phyloP scores from a whole-genome alignment of 2,888 invertebrate genomes.

The Pherbina coryleti region DNA sequence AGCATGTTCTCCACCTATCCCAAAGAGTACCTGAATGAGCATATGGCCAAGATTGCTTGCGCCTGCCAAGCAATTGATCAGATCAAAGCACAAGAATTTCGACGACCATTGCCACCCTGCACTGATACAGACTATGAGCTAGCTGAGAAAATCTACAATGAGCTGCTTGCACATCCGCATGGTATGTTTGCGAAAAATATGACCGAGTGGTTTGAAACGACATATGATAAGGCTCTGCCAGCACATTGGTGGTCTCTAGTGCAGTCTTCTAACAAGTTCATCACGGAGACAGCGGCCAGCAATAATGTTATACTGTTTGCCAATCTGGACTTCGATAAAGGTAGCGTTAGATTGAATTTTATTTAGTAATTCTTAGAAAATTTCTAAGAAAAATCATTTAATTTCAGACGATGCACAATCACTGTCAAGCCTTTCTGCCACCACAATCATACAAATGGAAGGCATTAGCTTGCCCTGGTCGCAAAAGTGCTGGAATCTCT shows the following conservation, averaged over 20 bases:
- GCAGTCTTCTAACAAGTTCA: constrained; percentile 72
- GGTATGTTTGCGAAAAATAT: constrained; percentile 75
- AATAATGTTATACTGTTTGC: constrained; percentile 64
- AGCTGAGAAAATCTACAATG: constrained; percentile 59
- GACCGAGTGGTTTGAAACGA: constrained; percentile 73
- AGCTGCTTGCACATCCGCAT: constrained; percentile 68
- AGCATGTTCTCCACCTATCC: constrained; percentile 64
- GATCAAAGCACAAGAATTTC: constrained; percentile 56
- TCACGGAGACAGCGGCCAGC: constrained; percentile 56
- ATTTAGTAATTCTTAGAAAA: neutral
- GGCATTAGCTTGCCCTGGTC: constrained; percentile 58
- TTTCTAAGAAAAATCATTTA: neutral
- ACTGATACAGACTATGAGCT: constrained; percentile 60
- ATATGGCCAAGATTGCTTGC: constrained; percentile 59
- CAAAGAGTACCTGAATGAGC: constrained; percentile 58
- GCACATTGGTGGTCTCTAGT: constrained; percentile 77
- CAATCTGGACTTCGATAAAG: constrained; percentile 52
- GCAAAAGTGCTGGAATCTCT: constrained; percentile 72
- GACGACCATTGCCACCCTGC: constrained; percentile 57
- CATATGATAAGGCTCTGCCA: constrained; percentile 78
- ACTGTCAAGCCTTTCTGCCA: constrained; percentile 12
- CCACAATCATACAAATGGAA: constrained; percentile 51
- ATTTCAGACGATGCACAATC: constrained; percentile 24
- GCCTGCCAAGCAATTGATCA: constrained; percentile 63
- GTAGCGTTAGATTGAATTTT: constrained; percentile 28